Conservation (phyloP, 2,113 vertebrate genomes). For the Psophia crepitans region DNA sequence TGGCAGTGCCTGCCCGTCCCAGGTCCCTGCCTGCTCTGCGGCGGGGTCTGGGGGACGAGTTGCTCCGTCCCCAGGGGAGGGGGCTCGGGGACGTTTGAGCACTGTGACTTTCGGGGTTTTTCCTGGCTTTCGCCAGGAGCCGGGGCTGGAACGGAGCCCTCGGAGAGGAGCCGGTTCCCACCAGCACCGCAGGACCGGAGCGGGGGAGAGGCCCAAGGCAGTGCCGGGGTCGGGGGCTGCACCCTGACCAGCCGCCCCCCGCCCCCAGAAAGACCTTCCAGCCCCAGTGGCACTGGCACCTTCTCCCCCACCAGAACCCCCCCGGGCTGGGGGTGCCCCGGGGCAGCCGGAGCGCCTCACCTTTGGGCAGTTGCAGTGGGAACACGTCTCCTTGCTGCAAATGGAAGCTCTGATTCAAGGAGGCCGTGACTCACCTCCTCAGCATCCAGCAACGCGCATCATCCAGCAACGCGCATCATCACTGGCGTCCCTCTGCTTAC, state of each 20-base stretch:
- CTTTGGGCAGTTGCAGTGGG: not conserved
- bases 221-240: not conserved
- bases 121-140: not conserved
- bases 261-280: not conserved
- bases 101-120: no score
- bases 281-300: rapidly evolving
- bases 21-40: not conserved
- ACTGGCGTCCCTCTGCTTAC: not conserved
- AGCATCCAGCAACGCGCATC: not conserved
- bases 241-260: no score
- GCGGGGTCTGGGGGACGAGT: rapidly evolving
- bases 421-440: not conserved
- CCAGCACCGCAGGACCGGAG: not conserved
- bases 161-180: rapidly evolving
- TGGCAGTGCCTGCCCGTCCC: not conserved
- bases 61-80: not conserved
- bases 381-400: not conserved
- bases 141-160: not conserved
- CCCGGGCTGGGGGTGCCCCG: not conserved
- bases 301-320: rapidly evolving
- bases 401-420: not conserved
- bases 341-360: not conserved
- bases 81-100: not conserved
- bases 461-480: not conserved
- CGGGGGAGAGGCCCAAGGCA: not conserved